A percentile compares a stretch with the other conserved stretches of the same genome.
phyloP scores from a whole-genome alignment of 2,888 invertebrate genomes.

The Drosophila borealis region DNA sequence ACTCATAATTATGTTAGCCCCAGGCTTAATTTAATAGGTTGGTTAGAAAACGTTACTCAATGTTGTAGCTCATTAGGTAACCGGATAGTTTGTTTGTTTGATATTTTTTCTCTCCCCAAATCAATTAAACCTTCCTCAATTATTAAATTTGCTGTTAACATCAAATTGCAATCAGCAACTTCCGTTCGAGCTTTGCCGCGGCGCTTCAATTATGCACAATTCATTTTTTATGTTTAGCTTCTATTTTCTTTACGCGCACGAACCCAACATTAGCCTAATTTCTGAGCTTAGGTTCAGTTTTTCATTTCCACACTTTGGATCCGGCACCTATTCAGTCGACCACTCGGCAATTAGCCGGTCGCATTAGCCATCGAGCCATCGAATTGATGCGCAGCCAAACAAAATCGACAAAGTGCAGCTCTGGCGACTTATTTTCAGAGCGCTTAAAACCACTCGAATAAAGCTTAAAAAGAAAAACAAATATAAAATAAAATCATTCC shows the following conservation, averaged over 20 bases:
- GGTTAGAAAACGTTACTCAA: background rate
- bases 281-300: constrained; percentile 26
- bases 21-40: constrained; percentile 14
- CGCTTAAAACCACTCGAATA: constrained; percentile 52
- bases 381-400: constrained; percentile 50
- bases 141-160: constrained; percentile 43
- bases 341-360: constrained; percentile 48
- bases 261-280: constrained; percentile 49
- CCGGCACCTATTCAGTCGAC: constrained; percentile 10
- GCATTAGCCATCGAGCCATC: constrained; percentile 50
- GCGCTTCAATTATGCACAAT: constrained; percentile 51
- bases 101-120: constrained; percentile 21
- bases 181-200: constrained; percentile 26
- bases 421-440: constrained; percentile 29
- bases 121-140: constrained; percentile 60
- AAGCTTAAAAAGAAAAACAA: constrained; percentile 12
- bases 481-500: constrained; percentile 1
- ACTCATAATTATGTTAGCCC: constrained; percentile 28
- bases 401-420: constrained; percentile 39
- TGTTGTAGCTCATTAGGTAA: constrained; percentile 13
- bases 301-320: constrained; percentile 29
- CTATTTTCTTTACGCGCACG: constrained; percentile 10
- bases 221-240: constrained; percentile 13
- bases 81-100: constrained; percentile 30
- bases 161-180: constrained; percentile 55